Percentiles rank a stretch among this genome's conserved stretches.
Conservation (phyloP, 2,888 invertebrate species). For the Electrophaes corylata region DNA sequence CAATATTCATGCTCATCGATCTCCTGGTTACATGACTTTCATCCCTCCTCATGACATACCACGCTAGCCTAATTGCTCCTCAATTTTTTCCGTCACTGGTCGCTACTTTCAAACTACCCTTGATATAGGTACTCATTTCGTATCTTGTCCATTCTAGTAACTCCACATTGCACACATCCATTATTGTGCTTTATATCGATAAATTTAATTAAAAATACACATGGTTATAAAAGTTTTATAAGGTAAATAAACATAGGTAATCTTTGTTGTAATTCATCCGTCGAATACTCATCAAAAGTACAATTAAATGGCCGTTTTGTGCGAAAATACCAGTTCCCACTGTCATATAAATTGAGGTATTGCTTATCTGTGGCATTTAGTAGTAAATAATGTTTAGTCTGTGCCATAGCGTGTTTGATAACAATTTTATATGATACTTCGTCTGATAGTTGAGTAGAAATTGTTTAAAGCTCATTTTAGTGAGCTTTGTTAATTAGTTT, state of each 20-base stretch:
- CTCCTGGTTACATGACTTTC: no score
- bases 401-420: slow-evolving; percentile 3
- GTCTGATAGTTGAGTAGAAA: background rate
- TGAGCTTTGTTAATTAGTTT: background rate
- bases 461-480: background rate
- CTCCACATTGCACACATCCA: no score
- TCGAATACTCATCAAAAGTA: background rate
- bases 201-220: background rate
- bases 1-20: no score
- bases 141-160: no score
- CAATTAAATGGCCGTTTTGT: background rate
- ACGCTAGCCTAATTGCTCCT: no score
- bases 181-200: no score
- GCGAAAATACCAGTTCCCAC: slow-evolving; percentile 5
- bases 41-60: no score
- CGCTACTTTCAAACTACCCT: no score
- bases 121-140: no score
- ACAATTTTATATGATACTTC: background rate
- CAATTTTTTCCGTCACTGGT: no score
- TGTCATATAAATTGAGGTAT: background rate
- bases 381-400: slow-evolving; percentile 1
- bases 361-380: background rate
- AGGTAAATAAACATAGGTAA: background rate
- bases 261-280: background rate
- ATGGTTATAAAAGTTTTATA: background rate